Evolutionary conservation across 2,888 invertebrate species (phyloP), one percentile per base, ranked within the genome.

Genomic region (Andrena chrysosceles): DNA sequence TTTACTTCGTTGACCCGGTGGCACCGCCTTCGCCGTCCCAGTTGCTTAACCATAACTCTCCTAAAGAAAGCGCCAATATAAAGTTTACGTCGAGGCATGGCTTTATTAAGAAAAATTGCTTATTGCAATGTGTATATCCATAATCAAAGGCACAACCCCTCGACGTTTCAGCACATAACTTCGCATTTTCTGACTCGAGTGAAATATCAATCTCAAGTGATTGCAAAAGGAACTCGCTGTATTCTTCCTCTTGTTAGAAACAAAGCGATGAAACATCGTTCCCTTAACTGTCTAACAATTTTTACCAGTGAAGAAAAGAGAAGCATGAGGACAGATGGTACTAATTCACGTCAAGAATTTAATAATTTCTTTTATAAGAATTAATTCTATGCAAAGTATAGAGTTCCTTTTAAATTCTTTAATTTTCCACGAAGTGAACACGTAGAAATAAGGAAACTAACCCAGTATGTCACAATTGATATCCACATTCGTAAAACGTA

Each of bases 1-100:
- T 88, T 87, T 82, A 86, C 86, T 88, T 84, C 71, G 84, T 88
- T 78, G 86, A 77, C 71, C 74, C 71, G 56, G 49, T 70, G 69
- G 31, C 56, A n/a, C 48, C 49, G 76, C 56, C 78, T 77, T n/a
- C 60, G 52, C 49, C 64, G 68, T 62, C 68, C 75, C 62, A 54
- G 71, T 80, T 71, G 73, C 75, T 80, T 77, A 81, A 72, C 83
- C 80, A 76, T 85, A 83, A 87, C 81, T 87, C 76, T 85, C 63
- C 52, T 6, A 73, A 73, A 67, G 74, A 81, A 85, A 75, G 60
- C 56, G 70, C 31, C 71, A 71, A 64, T 87, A 72, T 72, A 79
- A 82, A 79, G 64, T 82, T 77, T 77, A 73, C 71, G 75, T 66
- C 33, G 74, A 3, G 52, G 52, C 62, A 56, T 10, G 69, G 75